Conservation (phyloP, 2,797 vertebrate genomes). For the Coccyzus lansbergi region DNA sequence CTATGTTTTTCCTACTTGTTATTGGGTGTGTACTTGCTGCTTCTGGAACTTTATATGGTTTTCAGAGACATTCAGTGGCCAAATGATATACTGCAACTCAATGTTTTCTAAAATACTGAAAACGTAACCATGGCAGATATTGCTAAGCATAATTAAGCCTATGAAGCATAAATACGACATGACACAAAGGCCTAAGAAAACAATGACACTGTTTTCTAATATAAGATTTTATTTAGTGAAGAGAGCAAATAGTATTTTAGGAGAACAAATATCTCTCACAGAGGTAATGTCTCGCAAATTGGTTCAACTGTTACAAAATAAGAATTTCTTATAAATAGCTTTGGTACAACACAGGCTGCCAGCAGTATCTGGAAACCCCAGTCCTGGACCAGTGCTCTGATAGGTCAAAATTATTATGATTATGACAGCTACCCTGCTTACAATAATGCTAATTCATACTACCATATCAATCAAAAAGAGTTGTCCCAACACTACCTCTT, state of each 20-base stretch:
- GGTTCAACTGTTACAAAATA: background rate
- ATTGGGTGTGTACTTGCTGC: background rate
- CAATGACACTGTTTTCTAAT: background rate
- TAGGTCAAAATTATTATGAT: background rate
- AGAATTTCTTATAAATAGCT: background rate
- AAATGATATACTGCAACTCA: conserved; percentile 44
- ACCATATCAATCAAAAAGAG: background rate
- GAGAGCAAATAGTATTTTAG: background rate
- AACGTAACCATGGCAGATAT: background rate
- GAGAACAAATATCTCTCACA: background rate
- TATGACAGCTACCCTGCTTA: background rate
- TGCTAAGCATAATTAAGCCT: background rate
- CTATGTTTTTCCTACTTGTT: background rate
- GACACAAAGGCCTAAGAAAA: background rate
- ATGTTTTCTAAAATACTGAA: background rate
- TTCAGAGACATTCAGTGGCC: conserved; percentile 64
- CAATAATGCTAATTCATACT: background rate
- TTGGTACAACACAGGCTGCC: background rate
- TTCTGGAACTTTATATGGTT: background rate
- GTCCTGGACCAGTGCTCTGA: background rate
- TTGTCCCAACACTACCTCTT: background rate
- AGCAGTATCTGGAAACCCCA: background rate
- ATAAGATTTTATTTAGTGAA: background rate
- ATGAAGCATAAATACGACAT: background rate
- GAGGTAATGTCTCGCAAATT: background rate